Evolutionary conservation across 2,888 invertebrate species (phyloP), one percentile per base, ranked within the genome.

Genomic region (Exephanes ischioxanthus): DNA sequence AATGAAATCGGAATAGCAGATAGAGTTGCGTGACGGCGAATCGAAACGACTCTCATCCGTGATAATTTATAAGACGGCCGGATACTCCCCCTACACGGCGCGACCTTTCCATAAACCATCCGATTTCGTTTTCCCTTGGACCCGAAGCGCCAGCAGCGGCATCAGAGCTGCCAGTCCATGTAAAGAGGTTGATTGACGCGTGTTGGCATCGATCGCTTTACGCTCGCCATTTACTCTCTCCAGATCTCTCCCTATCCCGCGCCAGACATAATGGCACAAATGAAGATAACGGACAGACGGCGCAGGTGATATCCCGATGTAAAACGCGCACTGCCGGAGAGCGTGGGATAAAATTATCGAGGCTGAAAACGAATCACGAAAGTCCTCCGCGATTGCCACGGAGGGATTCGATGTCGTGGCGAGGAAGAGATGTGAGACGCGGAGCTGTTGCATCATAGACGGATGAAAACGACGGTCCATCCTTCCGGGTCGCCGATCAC

Each of bases 401-500:
- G 72, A 11, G 37, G 33, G 41, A 61, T 33, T 66, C 73, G 55
- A 73, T 79, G 11, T 61, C n/a, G n/a, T 16, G 19, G 11, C 2
- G 22, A 51, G 58, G 51, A 22, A 63, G 41, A 2, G 11, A 2
- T 41, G 41, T 33, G 73, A 19, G 70, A 41, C 33, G 30, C 41
- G 53, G n/a, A 55, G 37, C 55, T 19, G 77, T 67, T 61, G 71
- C 41, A 61, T 63, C 55, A 45, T n/a, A 22, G 45, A 33, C 48
- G 30, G 63, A 75, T 33, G 75, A 51, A 30, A 75, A 51, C 30
- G 71, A 51, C 26, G 19, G 45, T 30, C 61, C 41, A 70, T 66
- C 61, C 75, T 75, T 81, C 75, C 81, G 81, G 81, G 75, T 81
- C 70, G 75, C 30, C 61, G 73, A 16, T 81, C 41, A 67, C 55